Conservation (phyloP, 2,113 vertebrate species). For the Orthonyx spaldingii region DNA sequence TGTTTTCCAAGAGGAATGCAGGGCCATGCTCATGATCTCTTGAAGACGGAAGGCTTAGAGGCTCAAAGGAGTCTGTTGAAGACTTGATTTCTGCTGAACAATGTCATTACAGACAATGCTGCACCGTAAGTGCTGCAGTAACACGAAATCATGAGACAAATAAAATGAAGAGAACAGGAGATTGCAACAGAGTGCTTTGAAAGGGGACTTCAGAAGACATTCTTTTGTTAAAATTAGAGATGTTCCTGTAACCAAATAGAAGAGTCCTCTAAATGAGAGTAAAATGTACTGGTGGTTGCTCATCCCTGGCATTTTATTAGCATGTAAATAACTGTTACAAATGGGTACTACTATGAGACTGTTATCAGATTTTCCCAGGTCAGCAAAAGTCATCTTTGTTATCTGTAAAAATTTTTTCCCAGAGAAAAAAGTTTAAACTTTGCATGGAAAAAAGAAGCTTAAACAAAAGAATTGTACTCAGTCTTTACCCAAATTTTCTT, state of each 20-base stretch:
- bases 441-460: neutral
- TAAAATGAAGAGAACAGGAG: neutral
- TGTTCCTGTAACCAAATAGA: neutral
- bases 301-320: neutral
- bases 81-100: neutral
- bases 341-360: neutral
- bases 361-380: neutral
- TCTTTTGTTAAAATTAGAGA: neutral
- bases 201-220: neutral
- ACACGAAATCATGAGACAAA: neutral
- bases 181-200: neutral
- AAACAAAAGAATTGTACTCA: neutral
- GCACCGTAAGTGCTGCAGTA: neutral
- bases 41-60: neutral
- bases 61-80: neutral
- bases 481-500: neutral
- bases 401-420: neutral
- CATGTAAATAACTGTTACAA: neutral
- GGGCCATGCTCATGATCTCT: neutral
- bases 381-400: neutral
- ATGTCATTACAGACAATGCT: fast-evolving
- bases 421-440: neutral
- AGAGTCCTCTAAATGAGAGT: neutral
- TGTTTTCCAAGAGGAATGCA: neutral
- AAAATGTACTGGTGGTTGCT: neutral